Conservation (phyloP, 2,113 vertebrate genomes). For the Rhizomys pruinosus region DNA sequence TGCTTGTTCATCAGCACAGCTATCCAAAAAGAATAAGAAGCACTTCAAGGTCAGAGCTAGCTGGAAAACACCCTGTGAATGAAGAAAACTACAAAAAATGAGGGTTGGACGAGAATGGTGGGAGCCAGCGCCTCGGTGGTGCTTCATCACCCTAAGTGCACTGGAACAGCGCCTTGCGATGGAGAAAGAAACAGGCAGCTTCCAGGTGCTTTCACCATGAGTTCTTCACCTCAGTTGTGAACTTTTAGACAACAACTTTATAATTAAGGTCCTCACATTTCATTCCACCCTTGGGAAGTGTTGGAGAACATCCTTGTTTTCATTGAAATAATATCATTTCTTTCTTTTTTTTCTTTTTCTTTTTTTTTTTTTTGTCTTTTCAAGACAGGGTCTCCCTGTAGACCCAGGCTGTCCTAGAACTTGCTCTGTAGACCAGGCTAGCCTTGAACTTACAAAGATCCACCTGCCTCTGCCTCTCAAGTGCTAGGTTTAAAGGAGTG, state of each 20-base stretch:
- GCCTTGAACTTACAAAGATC: too few species aligned
- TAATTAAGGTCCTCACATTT: background rate
- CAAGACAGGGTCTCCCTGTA: too few species aligned
- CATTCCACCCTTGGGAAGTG: background rate
- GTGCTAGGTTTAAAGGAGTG: too few species aligned
- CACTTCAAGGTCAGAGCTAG: constrained; percentile 58
- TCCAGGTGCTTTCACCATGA: background rate
- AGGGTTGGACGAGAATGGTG: constrained; percentile 41
- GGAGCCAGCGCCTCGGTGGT: background rate
- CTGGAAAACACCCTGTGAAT: constrained; percentile 36
- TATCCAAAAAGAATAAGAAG: constrained; percentile 57
- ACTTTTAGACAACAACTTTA: background rate
- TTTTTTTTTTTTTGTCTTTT: too few species aligned
- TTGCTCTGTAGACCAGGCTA: too few species aligned
- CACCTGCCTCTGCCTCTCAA: too few species aligned
- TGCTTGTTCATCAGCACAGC: constrained; percentile 43
- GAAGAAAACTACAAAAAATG: constrained; percentile 61
- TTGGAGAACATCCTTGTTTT: background rate
- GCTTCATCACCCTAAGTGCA: accelerated
- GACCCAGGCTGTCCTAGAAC: too few species aligned
- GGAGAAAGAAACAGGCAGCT: background rate
- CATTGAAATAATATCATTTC: too few species aligned
- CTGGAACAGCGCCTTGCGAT: accelerated
- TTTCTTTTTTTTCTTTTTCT: too few species aligned
- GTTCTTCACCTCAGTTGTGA: background rate